Evolutionary conservation across 2,797 vertebrate species (phyloP).

Genomic region (Phoeniculus purpureus): DNA sequence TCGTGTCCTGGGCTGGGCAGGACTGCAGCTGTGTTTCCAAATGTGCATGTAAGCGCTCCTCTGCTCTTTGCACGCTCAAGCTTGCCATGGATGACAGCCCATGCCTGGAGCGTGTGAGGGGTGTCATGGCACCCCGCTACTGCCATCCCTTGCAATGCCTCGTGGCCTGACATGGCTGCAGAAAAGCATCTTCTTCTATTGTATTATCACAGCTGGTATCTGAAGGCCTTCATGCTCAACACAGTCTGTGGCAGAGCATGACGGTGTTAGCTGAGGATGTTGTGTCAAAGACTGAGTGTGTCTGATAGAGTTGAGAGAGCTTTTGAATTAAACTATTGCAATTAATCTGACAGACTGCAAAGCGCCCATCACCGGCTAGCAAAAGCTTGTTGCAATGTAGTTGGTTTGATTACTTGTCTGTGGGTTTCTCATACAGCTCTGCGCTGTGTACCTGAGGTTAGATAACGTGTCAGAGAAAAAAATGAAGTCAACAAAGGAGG

Average conservation of each 20-base stretch:
- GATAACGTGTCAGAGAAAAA: constrained; percentile 32
- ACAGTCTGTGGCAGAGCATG: rapidly evolving
- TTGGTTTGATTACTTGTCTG: constrained; percentile 55
- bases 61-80: background rate
- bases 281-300: background rate
- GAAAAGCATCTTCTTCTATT: background rate
- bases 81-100: background rate
- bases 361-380: background rate
- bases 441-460: constrained; percentile 57
- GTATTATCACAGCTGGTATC: background rate
- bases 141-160: background rate
- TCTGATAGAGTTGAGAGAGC: background rate
- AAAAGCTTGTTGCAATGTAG: background rate
- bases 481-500: constrained; percentile 8
- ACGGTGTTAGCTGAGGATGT: background rate
- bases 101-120: background rate
- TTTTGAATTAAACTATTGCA: background rate
- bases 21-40: background rate
- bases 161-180: background rate
- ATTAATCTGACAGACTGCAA: background rate
- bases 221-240: background rate
- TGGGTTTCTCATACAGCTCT: constrained; percentile 11
- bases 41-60: background rate
- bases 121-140: rapidly evolving
- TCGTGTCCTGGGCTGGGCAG: background rate